Base-by-base conservation (phyloP, 2,888 invertebrate species). In the Neoaliturus tenellus region DNA sequence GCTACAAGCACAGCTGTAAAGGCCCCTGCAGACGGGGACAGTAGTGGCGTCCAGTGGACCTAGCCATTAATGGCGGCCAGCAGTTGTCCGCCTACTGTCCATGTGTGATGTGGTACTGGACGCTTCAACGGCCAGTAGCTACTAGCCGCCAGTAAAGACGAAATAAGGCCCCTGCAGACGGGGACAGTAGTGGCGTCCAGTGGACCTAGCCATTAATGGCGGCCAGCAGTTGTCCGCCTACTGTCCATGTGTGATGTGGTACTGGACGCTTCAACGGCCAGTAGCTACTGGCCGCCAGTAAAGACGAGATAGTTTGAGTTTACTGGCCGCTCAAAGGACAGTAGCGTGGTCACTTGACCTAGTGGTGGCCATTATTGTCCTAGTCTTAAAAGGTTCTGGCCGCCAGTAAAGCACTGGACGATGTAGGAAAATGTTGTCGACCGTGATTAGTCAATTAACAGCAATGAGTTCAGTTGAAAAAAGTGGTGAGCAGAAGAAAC, bases 191-290 rank as follows among this genome's bases (percentile, higher is more conserved):
- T n/a, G n/a, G n/a, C n/a, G n/a, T n/a, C n/a, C n/a, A n/a, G n/a
- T n/a, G n/a, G n/a, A n/a, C n/a, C n/a, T n/a, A n/a, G n/a, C n/a
- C n/a, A n/a, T n/a, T n/a, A n/a, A n/a, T n/a, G n/a, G n/a, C n/a
- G n/a, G n/a, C n/a, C n/a, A 35, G 23, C 25, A 35, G n/a, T 33
- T 51, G 31, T 25, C 78, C 78, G 6, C 23, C 55, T 25, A 80
- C 31, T 51, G 44, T 80, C 80, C 17, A 2, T 51, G 51, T 48
- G 14, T 80, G 55, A 44, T 51, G 25, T 5, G 33, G 51, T 80
- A 80, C 80, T 51, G 44, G 80, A n/a, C 55, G 48, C 55, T 80
- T 80, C 80, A 51, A 80, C 48, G 51, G 28, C 80, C 80, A 80
- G 80, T 80, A 80, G 51, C 44, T 78, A 78, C 48, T 78, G 78